Evolutionary conservation across 2,113 vertebrate genomes (phyloP), one percentile per base, ranked within the genome.

Genomic region (Toxotes jaculatrix): DNA sequence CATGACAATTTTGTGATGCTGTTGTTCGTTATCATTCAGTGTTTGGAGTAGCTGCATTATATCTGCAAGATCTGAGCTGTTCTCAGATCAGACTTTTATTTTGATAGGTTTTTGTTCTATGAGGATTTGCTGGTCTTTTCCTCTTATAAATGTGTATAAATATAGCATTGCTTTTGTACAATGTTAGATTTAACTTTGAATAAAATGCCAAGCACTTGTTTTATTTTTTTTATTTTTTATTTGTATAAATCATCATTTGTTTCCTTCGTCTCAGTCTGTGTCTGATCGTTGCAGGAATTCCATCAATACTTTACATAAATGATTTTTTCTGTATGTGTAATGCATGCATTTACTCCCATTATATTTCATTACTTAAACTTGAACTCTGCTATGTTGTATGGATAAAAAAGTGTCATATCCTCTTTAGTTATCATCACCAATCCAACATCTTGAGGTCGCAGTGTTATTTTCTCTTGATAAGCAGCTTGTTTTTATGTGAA

Each of bases 71-170:
- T 59, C 19, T 51, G 59, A 82, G 75, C 77, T 87, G 83, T 82
- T 87, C 45, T 80, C 34, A 66, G 34, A 64, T 79, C 1, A 70
- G 68, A 0, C 23, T 49, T 82, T 78, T 56, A 66, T 85, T 90
- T 72, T 76, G 76, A 47, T 74, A 79, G 3, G 38, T 42, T 70
- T 85, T 82, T 74, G 11, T 31, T 85, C 78, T 84, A 61, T 71
- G 89, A 73, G 94, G 94, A 93, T 91, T 60, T 84, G 95, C 95
- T 91, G 95, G 95, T 81, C 92, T 93, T 77, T 79, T 94, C 92
- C 94, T 94, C 87, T 43, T 36, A 61, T 57, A 61, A 79, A 36
- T 72, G 36, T 9, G 34, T 40, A 64, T 72, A 56, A 68, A 80
- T 69, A 69, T 64, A 67, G n/a, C n/a, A 45, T 69, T 76, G 63